Percentiles rank a stretch among this genome's conserved stretches.
These are phyloP conservation scores for Microcebus griseorufus DNA, from an alignment of 2,113 vertebrate genomes.

Conservation along the genomic window DNA sequence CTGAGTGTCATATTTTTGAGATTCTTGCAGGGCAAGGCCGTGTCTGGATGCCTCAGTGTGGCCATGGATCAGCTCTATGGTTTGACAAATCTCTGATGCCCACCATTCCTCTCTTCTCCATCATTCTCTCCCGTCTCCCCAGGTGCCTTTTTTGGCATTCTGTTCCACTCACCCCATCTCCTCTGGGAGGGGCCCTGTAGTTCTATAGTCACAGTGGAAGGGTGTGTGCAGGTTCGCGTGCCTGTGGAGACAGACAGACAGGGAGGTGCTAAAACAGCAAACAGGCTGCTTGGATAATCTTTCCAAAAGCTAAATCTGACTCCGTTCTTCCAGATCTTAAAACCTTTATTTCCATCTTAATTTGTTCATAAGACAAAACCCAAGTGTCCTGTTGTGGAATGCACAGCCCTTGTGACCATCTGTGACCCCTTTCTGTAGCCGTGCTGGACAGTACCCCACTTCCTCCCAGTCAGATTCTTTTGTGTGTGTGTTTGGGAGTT, in stretches of 20 bases:
- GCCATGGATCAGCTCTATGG: neutral
- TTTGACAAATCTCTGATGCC: neutral
- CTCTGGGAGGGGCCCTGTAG: neutral
- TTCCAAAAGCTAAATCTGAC: neutral
- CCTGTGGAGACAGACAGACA: neutral
- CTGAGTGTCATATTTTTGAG: slow-evolving; percentile 18
- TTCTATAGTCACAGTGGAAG: neutral
- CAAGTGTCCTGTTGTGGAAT: neutral
- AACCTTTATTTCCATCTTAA: neutral
- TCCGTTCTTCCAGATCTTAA: neutral
- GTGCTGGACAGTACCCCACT: neutral
- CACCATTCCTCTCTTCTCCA: neutral
- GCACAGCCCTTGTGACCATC: neutral
- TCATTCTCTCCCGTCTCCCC: neutral
- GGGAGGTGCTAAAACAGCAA: neutral
- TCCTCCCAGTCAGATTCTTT: neutral
- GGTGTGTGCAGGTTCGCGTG: neutral
- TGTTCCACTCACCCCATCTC: neutral
- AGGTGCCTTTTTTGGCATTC: neutral
- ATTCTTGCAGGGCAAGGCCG: neutral
- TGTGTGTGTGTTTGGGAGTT: neutral
- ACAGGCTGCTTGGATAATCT: neutral
- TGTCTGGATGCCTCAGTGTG: neutral
- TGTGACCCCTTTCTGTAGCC: neutral
- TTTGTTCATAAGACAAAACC: neutral